Percentiles rank a stretch among this genome's conserved stretches.
Conservation (phyloP, 64 coral and sea anemone species). For the Montipora cactus region DNA sequence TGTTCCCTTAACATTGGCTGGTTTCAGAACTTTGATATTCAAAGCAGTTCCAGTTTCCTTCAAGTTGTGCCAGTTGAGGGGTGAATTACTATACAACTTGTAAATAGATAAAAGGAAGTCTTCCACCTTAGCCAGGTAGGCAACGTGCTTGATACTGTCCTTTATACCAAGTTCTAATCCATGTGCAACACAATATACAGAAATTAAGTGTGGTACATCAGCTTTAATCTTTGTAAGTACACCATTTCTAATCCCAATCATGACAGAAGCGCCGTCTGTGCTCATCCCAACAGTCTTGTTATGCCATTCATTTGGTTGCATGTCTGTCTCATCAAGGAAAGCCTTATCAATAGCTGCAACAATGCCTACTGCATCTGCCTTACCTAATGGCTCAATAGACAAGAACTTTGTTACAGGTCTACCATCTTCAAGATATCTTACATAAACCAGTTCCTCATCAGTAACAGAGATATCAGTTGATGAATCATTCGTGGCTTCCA, state of each 20-base stretch:
- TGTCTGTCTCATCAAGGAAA: conserved; percentile 4
- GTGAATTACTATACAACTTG: conserved; percentile 30
- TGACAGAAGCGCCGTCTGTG: not conserved
- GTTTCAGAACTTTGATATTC: conserved; percentile 34
- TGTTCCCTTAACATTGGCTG: conserved; percentile 32
- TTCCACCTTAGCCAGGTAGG: conserved; percentile 37
- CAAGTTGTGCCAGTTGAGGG: conserved; percentile 22
- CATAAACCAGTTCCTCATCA: conserved; percentile 4
- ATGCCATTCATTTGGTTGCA: not conserved
- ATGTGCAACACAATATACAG: not conserved
- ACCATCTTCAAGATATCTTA: not conserved
- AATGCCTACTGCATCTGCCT: conserved; percentile 3
- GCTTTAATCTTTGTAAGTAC: not conserved
- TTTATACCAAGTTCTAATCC: conserved; percentile 10
- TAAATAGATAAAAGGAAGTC: conserved; percentile 37
- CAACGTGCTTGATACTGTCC: conserved; percentile 10
- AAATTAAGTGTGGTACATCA: conserved; percentile 4
- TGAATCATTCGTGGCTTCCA: conserved; percentile 13
- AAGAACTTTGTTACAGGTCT: conserved; percentile 4
- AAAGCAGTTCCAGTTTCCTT: conserved; percentile 21
- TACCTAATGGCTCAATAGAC: not conserved
- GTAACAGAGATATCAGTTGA: not conserved
- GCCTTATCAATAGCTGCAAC: not conserved
- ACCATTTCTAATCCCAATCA: not conserved
- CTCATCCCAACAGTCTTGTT: conserved; percentile 3